These are phyloP conservation scores for Pterostichus madidus DNA, from an alignment of 2,888 invertebrate genomes.

Conservation along the genomic window DNA sequence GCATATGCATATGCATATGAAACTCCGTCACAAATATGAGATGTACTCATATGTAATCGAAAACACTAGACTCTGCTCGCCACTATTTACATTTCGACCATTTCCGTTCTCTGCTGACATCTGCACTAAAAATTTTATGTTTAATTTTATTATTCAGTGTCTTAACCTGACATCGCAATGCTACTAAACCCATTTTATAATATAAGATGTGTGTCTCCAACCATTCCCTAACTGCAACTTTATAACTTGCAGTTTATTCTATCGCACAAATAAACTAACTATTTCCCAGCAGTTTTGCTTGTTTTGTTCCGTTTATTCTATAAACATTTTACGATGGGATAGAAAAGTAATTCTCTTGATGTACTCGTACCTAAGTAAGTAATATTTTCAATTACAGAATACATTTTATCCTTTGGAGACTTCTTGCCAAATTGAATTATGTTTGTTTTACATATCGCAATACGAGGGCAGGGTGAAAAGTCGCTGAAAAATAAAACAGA, in stretches of 20 bases:
- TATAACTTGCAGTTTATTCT: constrained; percentile 8
- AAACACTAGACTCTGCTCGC: not conserved
- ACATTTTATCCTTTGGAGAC: too few species aligned
- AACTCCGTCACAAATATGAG: not conserved
- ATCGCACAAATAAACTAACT: constrained; percentile 17
- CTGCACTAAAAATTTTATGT: constrained; percentile 49
- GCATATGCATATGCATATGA: not conserved
- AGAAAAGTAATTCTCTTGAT: not conserved
- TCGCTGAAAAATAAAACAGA: too few species aligned
- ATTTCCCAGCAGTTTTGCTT: not conserved
- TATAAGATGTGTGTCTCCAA: constrained; percentile 10
- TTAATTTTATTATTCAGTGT: constrained; percentile 45
- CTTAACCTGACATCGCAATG: not conserved
- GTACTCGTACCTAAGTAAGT: too few species aligned
- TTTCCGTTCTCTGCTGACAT: constrained; percentile 13
- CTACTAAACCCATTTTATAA: constrained; percentile 28
- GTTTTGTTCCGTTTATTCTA: not conserved
- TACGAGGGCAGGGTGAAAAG: too few species aligned
- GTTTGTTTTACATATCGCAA: too few species aligned
- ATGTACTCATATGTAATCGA: not conserved
- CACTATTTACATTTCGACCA: not conserved
- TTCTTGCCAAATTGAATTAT: too few species aligned
- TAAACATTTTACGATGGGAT: not conserved
- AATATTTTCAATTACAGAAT: too few species aligned
- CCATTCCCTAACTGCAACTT: constrained; percentile 38